A percentile compares a stretch with the other conserved stretches of the same genome.
These are phyloP conservation scores for Axis porcinus DNA, from an alignment of 2,113 vertebrate genomes.

Conservation along the genomic window DNA sequence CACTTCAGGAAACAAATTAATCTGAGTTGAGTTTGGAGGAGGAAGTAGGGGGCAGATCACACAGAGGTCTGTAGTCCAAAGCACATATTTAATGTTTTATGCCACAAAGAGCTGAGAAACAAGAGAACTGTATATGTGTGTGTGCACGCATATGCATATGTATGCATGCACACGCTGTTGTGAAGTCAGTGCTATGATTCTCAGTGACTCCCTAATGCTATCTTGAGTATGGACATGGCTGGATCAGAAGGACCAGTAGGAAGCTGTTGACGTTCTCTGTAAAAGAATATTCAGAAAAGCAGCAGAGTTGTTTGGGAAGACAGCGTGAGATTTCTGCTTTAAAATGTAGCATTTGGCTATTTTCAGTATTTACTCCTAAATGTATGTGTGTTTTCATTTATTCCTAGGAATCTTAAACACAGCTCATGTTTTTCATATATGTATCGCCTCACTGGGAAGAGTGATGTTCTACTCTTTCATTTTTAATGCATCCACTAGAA, in stretches of 20 bases:
- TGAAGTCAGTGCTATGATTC: background rate
- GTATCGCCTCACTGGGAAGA: fast-evolving
- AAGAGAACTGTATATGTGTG: background rate
- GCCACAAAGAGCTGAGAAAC: background rate
- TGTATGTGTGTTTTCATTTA: background rate
- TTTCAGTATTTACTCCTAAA: background rate
- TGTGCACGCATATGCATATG: background rate
- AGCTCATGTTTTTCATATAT: background rate
- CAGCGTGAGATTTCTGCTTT: background rate
- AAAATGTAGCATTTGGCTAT: background rate
- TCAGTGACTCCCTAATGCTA: background rate
- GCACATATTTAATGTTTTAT: background rate
- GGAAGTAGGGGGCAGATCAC: background rate
- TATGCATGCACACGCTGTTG: fast-evolving
- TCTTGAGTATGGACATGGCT: background rate
- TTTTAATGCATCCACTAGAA: background rate
- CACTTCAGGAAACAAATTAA: background rate
- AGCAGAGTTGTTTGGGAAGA: background rate
- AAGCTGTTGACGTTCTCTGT: background rate
- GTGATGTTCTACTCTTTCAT: background rate
- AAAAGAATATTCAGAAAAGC: background rate
- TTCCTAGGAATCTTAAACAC: background rate
- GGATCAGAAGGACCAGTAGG: background rate
- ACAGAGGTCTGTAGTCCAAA: background rate
- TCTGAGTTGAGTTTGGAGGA: background rate